These are phyloP conservation scores for Sardina pilchardus DNA, from an alignment of 2,113 vertebrate genomes.

Conservation along the genomic window DNA sequence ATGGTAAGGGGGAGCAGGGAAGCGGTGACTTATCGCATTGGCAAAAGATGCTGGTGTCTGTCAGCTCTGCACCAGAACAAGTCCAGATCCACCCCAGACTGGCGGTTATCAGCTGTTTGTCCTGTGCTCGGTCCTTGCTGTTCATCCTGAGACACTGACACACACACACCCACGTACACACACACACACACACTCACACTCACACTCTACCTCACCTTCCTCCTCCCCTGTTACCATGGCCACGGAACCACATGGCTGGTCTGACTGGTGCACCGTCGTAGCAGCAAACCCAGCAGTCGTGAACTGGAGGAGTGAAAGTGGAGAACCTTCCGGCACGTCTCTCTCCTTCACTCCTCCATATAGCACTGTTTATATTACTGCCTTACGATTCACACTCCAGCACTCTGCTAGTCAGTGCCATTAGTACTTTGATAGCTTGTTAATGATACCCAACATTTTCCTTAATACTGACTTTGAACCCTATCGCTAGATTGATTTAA, in stretches of 20 bases:
- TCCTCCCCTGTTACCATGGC: slow-evolving; percentile 70
- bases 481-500: background rate
- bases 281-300: slow-evolving; percentile 49
- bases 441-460: background rate
- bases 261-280: slow-evolving; percentile 50
- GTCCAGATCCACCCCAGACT: background rate
- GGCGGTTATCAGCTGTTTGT: slow-evolving; percentile 15
- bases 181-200: slow-evolving; percentile 29
- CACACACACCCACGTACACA: slow-evolving; percentile 34
- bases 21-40: background rate
- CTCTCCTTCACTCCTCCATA: background rate
- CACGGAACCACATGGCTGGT: slow-evolving; percentile 60
- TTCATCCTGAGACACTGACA: slow-evolving; percentile 4
- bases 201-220: slow-evolving; percentile 59
- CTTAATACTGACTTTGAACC: background rate
- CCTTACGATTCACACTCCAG: background rate
- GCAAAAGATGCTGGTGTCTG: background rate
- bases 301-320: slow-evolving; percentile 46
- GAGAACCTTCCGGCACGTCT: slow-evolving; percentile 10
- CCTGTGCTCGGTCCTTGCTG: background rate
- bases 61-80: background rate
- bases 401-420: background rate
- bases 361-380: background rate
- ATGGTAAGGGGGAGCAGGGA: background rate
- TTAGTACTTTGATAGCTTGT: background rate